Evolutionary conservation across 2,113 vertebrate genomes (phyloP), one percentile per base, ranked within the genome.

Genomic region (Noctilio leporinus): DNA sequence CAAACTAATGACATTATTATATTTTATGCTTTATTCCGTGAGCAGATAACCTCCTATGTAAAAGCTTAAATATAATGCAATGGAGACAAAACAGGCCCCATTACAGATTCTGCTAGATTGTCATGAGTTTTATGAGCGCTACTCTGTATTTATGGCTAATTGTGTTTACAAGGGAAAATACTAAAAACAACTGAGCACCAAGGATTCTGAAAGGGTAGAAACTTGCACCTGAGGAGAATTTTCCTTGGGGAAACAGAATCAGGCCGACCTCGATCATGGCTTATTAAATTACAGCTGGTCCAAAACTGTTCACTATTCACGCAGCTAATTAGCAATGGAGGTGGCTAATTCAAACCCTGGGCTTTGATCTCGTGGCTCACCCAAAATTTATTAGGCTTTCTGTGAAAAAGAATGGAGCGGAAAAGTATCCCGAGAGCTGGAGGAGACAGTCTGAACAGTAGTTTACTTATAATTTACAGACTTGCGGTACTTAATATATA

Each of bases 401-500:
- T 96, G 93, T 85, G 24, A 43, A 77, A 89, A 96, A 77, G 81
- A 96, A 97, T 97, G 93, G 92, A 96, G 94, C 97, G 97, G n/a
- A 87, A 97, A 97, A 98, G 94, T 96, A 95, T 98, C 97, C 89
- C 97, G 95, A 97, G 98, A 98, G 98, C 98, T 98, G 96, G 96
- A 98, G 96, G 98, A 98, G 98, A 97, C 98, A 96, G 98, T 98
- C 96, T 97, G 98, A 98, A 98, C 98, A 98, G 98, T 98, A 99
- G 98, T 98, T 98, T 98, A 98, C 99, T 99, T 98, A 98, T 99
- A 99, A 99, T 99, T 99, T 99, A 99, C 99, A 99, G 99, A 99
- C 99, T 99, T 98, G 98, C 98, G 98, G 98, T 99, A 99, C 99
- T 99, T 99, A 99, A 99, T 99, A 99, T 99, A 99, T 99, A 99